A percentile compares a stretch with the other conserved stretches of the same genome.
phyloP scores from a whole-genome alignment of 2,797 vertebrate species.

The Characodon lateralis region DNA sequence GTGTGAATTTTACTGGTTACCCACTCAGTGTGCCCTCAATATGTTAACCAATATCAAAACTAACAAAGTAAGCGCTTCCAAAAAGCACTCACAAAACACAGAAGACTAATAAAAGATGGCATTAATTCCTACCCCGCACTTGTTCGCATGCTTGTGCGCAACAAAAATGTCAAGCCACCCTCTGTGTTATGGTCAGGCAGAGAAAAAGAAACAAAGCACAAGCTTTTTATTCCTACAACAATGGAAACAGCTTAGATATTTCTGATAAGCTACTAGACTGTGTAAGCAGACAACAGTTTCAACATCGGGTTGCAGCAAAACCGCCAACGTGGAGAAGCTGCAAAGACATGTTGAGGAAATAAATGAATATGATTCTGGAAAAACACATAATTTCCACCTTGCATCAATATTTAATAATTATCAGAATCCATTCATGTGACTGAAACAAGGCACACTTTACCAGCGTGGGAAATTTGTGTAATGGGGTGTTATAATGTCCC shows the following conservation, averaged over 20 bases:
- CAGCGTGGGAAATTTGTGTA: conserved; percentile 46
- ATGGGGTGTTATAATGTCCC: conserved; percentile 57
- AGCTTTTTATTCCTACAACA: conserved; percentile 22
- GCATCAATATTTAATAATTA: conserved; percentile 45
- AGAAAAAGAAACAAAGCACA: conserved; percentile 15
- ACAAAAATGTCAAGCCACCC: conserved; percentile 52
- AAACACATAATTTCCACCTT: conserved; percentile 48
- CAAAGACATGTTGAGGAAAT: conserved; percentile 33
- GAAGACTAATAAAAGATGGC: conserved; percentile 59
- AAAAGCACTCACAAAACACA: conserved; percentile 54
- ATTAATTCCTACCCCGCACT: conserved; percentile 49
- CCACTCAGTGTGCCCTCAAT: conserved; percentile 25
- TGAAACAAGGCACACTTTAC: conserved; percentile 32
- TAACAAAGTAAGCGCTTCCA: conserved; percentile 48
- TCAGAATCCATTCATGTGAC: conserved; percentile 38
- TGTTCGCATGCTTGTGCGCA: conserved; percentile 45
- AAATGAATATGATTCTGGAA: conserved; percentile 39
- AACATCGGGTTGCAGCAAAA: background rate
- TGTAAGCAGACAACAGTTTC: conserved; percentile 9
- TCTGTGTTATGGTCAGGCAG: conserved; percentile 35
- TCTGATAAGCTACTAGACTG: conserved; percentile 32
- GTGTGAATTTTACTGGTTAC: conserved; percentile 13
- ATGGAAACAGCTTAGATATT: conserved; percentile 23
- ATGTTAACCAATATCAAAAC: conserved; percentile 50
- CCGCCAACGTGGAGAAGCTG: conserved; percentile 1